Conservation (phyloP, 53 echinoderm and acorn worm genomes). For the Pentamera pediparva region DNA sequence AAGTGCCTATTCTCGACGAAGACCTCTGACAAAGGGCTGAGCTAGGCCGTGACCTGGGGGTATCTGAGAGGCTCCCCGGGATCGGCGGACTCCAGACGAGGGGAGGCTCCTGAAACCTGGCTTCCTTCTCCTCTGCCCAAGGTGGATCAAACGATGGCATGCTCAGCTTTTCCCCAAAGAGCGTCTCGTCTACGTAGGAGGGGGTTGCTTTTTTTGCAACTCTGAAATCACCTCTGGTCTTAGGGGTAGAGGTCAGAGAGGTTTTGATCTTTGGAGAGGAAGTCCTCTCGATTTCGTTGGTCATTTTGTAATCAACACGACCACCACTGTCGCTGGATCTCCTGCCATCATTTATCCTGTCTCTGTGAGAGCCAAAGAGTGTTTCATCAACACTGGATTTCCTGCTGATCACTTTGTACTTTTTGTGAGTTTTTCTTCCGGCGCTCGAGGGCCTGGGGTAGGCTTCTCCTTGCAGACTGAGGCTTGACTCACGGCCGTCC, state of each 20-base stretch:
- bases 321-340: background rate
- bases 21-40: constrained; percentile 27
- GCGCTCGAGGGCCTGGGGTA: constrained; percentile 57
- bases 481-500: constrained; percentile 62
- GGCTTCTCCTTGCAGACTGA: constrained; percentile 67
- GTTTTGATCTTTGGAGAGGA: constrained; percentile 18
- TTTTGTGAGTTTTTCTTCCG: constrained; percentile 59
- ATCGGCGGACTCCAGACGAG: constrained; percentile 84
- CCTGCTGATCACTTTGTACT: constrained; percentile 55
- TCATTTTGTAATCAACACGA: background rate
- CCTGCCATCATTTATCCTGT: constrained; percentile 4
- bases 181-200: constrained; percentile 68
- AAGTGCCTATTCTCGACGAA: background rate
- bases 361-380: constrained; percentile 64
- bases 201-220: constrained; percentile 21
- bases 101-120: constrained; percentile 41
- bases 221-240: constrained; percentile 47
- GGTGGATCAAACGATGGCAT: constrained; percentile 70
- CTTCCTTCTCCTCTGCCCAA: constrained; percentile 72
- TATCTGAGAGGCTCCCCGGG: constrained; percentile 55
- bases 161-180: constrained; percentile 70
- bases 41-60: constrained; percentile 37
- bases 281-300: background rate
- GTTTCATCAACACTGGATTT: constrained; percentile 73
- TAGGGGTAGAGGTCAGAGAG: constrained; percentile 34